Evolutionary conservation across 2,113 vertebrate species (phyloP).

Genomic region (Ammodytes dubius): DNA sequence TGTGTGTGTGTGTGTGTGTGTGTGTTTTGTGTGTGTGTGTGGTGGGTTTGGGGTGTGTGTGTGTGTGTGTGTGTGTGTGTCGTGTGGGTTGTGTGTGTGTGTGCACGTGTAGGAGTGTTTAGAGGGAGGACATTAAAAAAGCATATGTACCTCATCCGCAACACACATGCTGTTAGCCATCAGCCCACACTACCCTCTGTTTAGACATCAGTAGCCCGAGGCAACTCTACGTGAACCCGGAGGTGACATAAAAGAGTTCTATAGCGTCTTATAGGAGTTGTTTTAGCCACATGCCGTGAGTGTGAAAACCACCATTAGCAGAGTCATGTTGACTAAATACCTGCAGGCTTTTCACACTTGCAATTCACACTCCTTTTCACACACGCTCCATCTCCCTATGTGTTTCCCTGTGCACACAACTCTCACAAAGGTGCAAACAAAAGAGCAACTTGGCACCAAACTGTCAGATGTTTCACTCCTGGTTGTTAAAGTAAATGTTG

Average conservation of each 20-base stretch:
- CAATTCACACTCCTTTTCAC: constrained; percentile 55
- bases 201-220: constrained; percentile 64
- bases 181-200: constrained; percentile 38
- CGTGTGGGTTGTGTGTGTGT: constrained; percentile 34
- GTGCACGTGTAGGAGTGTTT: constrained; percentile 42
- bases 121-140: constrained; percentile 59
- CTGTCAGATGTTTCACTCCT: constrained; percentile 42
- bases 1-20: constrained; percentile 12
- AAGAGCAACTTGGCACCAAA: constrained; percentile 52
- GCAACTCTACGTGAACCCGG: constrained; percentile 42
- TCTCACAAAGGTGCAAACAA: constrained; percentile 51
- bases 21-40: too few relatives aligned
- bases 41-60: too few relatives aligned
- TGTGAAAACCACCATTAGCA: constrained; percentile 65
- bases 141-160: constrained; percentile 67
- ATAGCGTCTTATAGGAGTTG: constrained; percentile 52
- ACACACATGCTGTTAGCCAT: constrained; percentile 55
- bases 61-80: constrained; percentile 15
- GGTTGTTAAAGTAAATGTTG: constrained; percentile 51
- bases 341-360: constrained; percentile 44
- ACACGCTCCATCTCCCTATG: constrained; percentile 20
- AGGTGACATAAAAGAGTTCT: constrained; percentile 69
- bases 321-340: constrained; percentile 60
- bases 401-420: constrained; percentile 13
- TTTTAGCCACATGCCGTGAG: constrained; percentile 53